Conservation (phyloP, 2,113 vertebrate species). For the Hippolais icterina region DNA sequence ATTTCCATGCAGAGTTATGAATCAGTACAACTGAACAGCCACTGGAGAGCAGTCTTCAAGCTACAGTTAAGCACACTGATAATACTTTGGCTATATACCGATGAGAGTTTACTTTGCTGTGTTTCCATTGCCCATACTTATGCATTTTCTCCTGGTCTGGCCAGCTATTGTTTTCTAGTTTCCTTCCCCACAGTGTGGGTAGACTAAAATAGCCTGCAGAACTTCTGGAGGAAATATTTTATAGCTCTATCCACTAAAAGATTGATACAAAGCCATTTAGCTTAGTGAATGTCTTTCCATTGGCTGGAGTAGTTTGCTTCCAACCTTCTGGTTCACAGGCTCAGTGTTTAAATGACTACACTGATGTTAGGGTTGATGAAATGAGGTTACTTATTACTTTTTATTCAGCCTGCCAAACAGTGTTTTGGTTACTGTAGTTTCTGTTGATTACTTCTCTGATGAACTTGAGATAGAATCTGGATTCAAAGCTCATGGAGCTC, state of each 20-base stretch:
- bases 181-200: not conserved
- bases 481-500: not conserved
- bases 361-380: not conserved
- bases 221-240: conserved; percentile 31
- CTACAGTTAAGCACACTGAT: not conserved
- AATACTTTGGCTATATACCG: not conserved
- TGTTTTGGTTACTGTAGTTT: not conserved
- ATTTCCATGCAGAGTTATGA: not conserved
- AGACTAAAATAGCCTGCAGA: conserved; percentile 25
- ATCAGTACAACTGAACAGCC: not conserved
- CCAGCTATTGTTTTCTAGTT: conserved; percentile 26
- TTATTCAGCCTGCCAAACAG: not conserved
- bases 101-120: not conserved
- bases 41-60: conserved; percentile 20
- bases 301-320: not conserved
- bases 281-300: conserved; percentile 21
- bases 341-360: not conserved
- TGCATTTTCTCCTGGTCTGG: not conserved
- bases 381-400: not conserved
- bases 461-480: not conserved
- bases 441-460: not conserved
- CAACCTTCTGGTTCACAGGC: not conserved
- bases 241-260: conserved; percentile 17
- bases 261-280: conserved; percentile 27
- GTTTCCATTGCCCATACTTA: not conserved